A percentile compares a stretch with the other conserved stretches of the same genome.
These are phyloP conservation scores for Scaptodrosophila lebanonensis DNA, from an alignment of 1,140 invertebrate genomes.

Conservation along the genomic window DNA sequence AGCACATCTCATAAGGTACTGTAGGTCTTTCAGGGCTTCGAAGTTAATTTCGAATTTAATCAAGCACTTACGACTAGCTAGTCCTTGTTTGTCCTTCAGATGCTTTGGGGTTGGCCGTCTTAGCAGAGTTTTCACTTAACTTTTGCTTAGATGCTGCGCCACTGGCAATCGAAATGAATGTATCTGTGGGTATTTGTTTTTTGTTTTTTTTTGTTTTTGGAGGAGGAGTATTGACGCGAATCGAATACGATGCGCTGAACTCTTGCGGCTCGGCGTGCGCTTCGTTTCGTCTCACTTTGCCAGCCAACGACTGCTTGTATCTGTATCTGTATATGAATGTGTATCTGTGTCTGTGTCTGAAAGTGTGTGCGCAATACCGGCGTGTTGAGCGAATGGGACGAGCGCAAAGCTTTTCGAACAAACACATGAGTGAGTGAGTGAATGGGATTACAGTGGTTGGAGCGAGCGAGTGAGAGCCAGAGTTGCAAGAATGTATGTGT, in stretches of 20 bases:
- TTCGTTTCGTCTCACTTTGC: not conserved
- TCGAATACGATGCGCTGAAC: constrained; percentile 45
- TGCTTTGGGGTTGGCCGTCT: not conserved
- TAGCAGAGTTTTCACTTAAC: no score
- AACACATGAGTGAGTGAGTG: not conserved
- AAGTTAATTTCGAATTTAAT: no score
- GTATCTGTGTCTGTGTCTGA: constrained; percentile 17
- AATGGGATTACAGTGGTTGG: not conserved
- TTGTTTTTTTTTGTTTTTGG: constrained; percentile 20
- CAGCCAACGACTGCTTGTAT: not conserved
- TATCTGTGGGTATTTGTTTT: no score
- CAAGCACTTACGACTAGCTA: no score
- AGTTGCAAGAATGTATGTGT: constrained; percentile 24
- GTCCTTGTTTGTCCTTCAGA: no score
- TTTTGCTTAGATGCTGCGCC: no score
- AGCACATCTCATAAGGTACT: no score
- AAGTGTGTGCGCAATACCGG: constrained; percentile 1
- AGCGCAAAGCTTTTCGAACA: not conserved
- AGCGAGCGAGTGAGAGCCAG: not conserved
- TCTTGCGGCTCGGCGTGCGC: constrained; percentile 28
- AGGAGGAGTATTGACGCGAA: constrained; percentile 61
- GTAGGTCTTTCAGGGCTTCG: no score
- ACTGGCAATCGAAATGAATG: no score
- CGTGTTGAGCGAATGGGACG: not conserved
- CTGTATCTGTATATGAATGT: constrained; percentile 14